phyloP scores from a whole-genome alignment of 2,797 vertebrate species.

The Ispidina lecontei region DNA sequence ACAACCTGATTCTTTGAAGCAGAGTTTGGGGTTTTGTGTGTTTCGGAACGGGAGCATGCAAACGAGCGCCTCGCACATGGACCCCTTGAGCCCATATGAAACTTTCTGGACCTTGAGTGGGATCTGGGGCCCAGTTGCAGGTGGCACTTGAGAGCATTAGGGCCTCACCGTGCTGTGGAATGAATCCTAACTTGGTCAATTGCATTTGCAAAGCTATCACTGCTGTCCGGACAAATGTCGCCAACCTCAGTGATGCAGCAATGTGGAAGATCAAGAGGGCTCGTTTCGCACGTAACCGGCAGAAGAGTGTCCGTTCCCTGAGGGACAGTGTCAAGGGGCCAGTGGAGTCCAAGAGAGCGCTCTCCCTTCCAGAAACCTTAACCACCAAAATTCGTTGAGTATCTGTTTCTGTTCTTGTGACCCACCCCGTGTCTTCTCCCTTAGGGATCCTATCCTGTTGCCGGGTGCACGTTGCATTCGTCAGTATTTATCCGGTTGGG shows the following conservation, averaged over 20 bases:
- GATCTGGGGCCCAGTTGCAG: slow-evolving; percentile 17
- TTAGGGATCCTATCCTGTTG: not conserved
- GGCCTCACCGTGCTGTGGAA: slow-evolving; percentile 24
- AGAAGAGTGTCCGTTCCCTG: slow-evolving; percentile 96
- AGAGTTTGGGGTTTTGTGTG: not conserved
- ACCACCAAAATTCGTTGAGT: slow-evolving; percentile 96
- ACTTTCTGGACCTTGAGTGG: slow-evolving; percentile 4
- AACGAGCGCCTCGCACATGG: slow-evolving; percentile 40
- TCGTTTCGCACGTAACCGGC: slow-evolving; percentile 94
- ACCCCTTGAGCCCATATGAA: slow-evolving; percentile 7
- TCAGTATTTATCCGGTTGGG: not conserved
- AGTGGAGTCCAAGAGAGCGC: slow-evolving; percentile 90
- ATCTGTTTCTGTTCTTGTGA: slow-evolving; percentile 29
- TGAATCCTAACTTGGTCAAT: slow-evolving; percentile 57
- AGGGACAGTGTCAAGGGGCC: slow-evolving; percentile 94
- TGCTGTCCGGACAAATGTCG: slow-evolving; percentile 95
- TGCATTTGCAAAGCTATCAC: slow-evolving; percentile 89
- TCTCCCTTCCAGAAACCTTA: slow-evolving; percentile 94
- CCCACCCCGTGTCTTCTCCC: slow-evolving; percentile 51
- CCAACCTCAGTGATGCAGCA: slow-evolving; percentile 95
- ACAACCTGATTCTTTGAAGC: not conserved
- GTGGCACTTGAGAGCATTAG: slow-evolving; percentile 5
- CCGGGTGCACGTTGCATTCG: not conserved
- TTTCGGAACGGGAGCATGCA: not conserved
- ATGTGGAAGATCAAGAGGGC: slow-evolving; percentile 98